Percentiles rank a stretch among this genome's conserved stretches.
phyloP scores from a whole-genome alignment of 2,888 invertebrate genomes.

The Carpatolechia fugitivella region DNA sequence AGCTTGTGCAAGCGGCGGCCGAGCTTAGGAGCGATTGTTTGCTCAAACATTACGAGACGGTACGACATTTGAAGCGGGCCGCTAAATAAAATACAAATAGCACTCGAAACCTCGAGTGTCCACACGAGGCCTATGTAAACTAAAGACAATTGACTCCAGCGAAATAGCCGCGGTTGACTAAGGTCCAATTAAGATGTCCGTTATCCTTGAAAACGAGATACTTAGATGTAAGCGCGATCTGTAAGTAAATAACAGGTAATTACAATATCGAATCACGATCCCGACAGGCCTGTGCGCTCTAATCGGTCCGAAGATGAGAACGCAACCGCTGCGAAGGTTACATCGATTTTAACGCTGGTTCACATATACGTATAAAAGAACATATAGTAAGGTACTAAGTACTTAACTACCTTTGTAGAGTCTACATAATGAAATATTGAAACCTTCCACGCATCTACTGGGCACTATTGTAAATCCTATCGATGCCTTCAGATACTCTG shows the following conservation, averaged over 20 bases:
- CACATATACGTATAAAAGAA: slow-evolving; percentile 67
- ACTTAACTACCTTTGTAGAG: too few relatives aligned
- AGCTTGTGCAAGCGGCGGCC: slow-evolving; percentile 68
- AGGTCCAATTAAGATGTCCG: slow-evolving; percentile 70
- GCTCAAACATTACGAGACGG: slow-evolving; percentile 76
- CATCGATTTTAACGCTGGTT: slow-evolving; percentile 39
- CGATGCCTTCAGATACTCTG: neutral
- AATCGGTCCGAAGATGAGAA: slow-evolving; percentile 66
- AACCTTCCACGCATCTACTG: slow-evolving; percentile 55
- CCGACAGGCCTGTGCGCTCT: slow-evolving; percentile 54
- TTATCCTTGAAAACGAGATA: slow-evolving; percentile 67
- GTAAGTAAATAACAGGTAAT: slow-evolving; percentile 72
- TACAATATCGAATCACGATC: slow-evolving; percentile 74
- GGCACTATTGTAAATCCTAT: slow-evolving; percentile 21
- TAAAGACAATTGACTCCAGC: slow-evolving; percentile 58
- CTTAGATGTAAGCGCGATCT: slow-evolving; percentile 48
- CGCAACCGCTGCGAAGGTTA: slow-evolving; percentile 55
- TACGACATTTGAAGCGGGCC: slow-evolving; percentile 75
- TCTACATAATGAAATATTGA: slow-evolving; percentile 34
- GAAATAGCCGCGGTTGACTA: slow-evolving; percentile 60
- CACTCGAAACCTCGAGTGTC: slow-evolving; percentile 61
- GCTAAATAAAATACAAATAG: slow-evolving; percentile 77
- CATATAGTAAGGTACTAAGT: too few relatives aligned
- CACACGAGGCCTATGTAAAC: slow-evolving; percentile 58
- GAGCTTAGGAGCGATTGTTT: slow-evolving; percentile 64